These are phyloP conservation scores for Chymomyza amoena DNA, from an alignment of 2,888 invertebrate species.

Conservation along the genomic window DNA sequence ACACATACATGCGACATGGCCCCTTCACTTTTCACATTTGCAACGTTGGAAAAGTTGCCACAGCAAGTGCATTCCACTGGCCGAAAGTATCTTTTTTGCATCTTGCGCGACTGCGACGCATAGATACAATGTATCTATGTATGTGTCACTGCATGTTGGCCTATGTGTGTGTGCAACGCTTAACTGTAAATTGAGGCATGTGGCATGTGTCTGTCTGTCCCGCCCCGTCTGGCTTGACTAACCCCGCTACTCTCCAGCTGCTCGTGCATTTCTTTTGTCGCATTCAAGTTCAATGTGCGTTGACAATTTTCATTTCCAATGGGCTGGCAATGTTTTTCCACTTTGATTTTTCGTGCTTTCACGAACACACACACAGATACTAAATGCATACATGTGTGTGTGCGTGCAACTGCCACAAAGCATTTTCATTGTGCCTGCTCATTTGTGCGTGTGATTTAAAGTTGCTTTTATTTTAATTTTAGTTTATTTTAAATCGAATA, in stretches of 20 bases:
- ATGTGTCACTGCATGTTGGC: slow-evolving; percentile 7
- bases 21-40: slow-evolving; percentile 59
- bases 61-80: slow-evolving; percentile 68
- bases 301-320: slow-evolving; percentile 69
- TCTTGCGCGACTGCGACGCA: slow-evolving; percentile 31
- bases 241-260: background rate
- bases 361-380: slow-evolving; percentile 26
- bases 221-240: background rate
- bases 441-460: slow-evolving; percentile 54
- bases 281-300: slow-evolving; percentile 72
- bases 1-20: slow-evolving; percentile 29
- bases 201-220: background rate
- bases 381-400: background rate
- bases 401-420: background rate
- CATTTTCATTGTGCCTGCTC: slow-evolving; percentile 56
- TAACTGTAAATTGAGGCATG: slow-evolving; percentile 69
- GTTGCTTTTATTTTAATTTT: slow-evolving; percentile 37
- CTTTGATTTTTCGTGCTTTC: slow-evolving; percentile 54
- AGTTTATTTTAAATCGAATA: slow-evolving; percentile 68
- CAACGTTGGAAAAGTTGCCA: slow-evolving; percentile 59
- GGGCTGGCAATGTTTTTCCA: slow-evolving; percentile 56
- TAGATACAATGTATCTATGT: slow-evolving; percentile 19
- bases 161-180: slow-evolving; percentile 29
- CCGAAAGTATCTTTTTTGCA: slow-evolving; percentile 69
- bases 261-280: slow-evolving; percentile 7